phyloP scores from a whole-genome alignment of 2,888 invertebrate genomes.

The Athripsodes cinereus region DNA sequence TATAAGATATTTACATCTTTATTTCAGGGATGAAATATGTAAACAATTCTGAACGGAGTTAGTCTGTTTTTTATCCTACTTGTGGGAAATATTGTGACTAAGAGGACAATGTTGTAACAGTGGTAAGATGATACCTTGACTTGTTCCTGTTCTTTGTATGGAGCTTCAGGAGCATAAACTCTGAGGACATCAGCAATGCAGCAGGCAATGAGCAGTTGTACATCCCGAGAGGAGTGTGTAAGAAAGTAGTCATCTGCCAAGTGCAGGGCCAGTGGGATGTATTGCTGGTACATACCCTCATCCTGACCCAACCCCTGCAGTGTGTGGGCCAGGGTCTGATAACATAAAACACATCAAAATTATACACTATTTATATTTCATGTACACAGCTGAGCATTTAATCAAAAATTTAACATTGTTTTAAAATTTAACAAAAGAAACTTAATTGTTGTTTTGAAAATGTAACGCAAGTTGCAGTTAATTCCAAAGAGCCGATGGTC shows the following conservation, averaged over 20 bases:
- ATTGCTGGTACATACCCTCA: constrained; percentile 88
- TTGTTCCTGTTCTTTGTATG: constrained; percentile 93
- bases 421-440: no score
- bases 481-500: no score
- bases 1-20: no score
- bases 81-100: background rate
- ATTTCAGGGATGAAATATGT: no score
- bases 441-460: no score
- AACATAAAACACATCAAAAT: background rate
- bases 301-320: constrained; percentile 96
- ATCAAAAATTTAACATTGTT: no score
- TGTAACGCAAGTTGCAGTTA: no score
- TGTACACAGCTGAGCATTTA: no score
- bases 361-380: no score
- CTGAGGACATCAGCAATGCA: constrained; percentile 95
- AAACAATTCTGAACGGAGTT: no score
- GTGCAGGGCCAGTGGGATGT: constrained; percentile 86
- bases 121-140: constrained; percentile 52
- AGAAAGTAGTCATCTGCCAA: constrained; percentile 91
- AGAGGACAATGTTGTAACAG: background rate
- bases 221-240: constrained; percentile 84
- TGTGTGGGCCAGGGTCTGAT: constrained; percentile 83
- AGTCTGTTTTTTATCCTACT: background rate
- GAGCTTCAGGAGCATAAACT: constrained; percentile 96
- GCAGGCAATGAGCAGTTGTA: constrained; percentile 91